Percentiles rank a stretch among this genome's conserved stretches.
Conservation (phyloP, 2,888 invertebrate species). For the Epistrophe eligans region DNA sequence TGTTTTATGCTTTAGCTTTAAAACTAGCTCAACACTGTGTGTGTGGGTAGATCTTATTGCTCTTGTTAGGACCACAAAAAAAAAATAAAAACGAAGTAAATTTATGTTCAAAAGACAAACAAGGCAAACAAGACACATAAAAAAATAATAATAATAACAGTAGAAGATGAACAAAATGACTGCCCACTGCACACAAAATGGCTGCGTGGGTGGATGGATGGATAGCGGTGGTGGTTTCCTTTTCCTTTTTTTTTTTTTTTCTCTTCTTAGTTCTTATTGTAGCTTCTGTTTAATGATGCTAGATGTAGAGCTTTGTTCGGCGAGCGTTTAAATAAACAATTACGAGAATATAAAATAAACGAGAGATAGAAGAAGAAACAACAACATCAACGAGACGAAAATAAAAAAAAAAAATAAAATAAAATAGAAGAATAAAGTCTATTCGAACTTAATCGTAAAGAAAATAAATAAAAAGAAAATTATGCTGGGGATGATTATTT, state of each 20-base stretch:
- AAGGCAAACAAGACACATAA: slow-evolving; percentile 27
- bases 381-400: too few relatives aligned
- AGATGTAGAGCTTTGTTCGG: slow-evolving; percentile 33
- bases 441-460: slow-evolving; percentile 63
- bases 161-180: slow-evolving; percentile 39
- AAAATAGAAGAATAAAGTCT: slow-evolving; percentile 43
- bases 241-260: neutral
- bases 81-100: slow-evolving; percentile 33
- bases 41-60: slow-evolving; percentile 32
- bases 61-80: slow-evolving; percentile 32
- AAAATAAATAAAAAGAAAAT: slow-evolving; percentile 60
- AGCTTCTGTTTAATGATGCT: slow-evolving; percentile 28
- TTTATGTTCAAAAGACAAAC: slow-evolving; percentile 47
- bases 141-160: slow-evolving; percentile 20
- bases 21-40: slow-evolving; percentile 19
- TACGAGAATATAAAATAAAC: slow-evolving; percentile 59
- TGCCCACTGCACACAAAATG: slow-evolving; percentile 59
- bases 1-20: slow-evolving; percentile 32
- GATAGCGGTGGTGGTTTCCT: slow-evolving; percentile 22
- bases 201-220: slow-evolving; percentile 32
- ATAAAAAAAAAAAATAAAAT: neutral
- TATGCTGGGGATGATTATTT: slow-evolving; percentile 12
- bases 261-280: slow-evolving; percentile 1
- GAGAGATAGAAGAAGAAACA: slow-evolving; percentile 2
- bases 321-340: slow-evolving; percentile 68